phyloP scores from a whole-genome alignment of 2,888 invertebrate genomes.

The Trachelus troglodyta region DNA sequence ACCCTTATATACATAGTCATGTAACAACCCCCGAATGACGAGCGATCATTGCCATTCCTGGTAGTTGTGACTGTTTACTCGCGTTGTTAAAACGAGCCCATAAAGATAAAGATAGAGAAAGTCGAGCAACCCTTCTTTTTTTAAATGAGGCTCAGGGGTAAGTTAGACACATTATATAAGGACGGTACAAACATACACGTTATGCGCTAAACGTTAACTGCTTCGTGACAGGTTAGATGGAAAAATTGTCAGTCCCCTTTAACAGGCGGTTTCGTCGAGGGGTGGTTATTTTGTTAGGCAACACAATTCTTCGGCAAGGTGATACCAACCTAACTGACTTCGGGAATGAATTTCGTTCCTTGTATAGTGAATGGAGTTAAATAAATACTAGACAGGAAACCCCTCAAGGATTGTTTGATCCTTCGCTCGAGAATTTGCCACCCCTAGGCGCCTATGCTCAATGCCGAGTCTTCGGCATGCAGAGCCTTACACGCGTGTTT shows the following conservation, averaged over 20 bases:
- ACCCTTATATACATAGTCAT: not conserved
- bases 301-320: not conserved
- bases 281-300: constrained; percentile 22
- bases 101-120: constrained; percentile 54
- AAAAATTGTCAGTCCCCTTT: constrained; percentile 13
- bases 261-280: constrained; percentile 11
- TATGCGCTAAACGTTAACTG: constrained; percentile 32
- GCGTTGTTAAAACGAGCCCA: constrained; percentile 45
- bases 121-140: constrained; percentile 10
- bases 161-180: not conserved
- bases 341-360: not conserved
- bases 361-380: not conserved
- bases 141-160: not conserved
- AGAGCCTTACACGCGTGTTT: not conserved
- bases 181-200: not conserved
- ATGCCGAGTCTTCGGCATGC: not conserved
- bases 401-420: not conserved
- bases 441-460: not conserved
- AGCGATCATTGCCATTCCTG: constrained; percentile 36
- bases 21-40: not conserved
- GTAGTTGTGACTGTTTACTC: constrained; percentile 41
- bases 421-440: not conserved
- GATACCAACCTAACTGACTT: not conserved
- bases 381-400: not conserved
- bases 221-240: constrained; percentile 33